phyloP scores from a whole-genome alignment of 2,113 vertebrate genomes.

The Phalacrocorax brasilianus region DNA sequence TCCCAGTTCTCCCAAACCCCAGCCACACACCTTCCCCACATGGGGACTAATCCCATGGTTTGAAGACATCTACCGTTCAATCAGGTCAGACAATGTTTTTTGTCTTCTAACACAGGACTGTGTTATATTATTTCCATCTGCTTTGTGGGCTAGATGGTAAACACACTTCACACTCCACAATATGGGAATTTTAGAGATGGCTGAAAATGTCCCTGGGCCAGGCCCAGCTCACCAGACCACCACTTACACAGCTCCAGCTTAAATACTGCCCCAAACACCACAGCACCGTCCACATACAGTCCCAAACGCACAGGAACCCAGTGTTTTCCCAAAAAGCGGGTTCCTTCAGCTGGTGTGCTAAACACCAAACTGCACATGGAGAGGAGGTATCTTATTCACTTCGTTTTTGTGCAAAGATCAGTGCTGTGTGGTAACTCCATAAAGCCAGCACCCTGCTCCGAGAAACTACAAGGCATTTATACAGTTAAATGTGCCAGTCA shows the following conservation, averaged over 20 bases:
- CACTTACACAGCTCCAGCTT: not conserved
- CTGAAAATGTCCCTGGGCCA: not conserved
- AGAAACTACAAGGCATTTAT: too few species aligned
- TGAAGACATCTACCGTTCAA: not conserved
- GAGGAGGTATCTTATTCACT: too few species aligned
- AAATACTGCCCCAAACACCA: not conserved
- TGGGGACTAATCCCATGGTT: rapidly evolving
- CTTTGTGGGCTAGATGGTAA: not conserved
- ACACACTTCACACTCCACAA: not conserved
- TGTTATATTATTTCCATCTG: not conserved
- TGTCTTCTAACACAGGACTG: not conserved
- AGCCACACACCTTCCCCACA: not conserved
- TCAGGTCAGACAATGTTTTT: not conserved
- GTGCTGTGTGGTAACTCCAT: too few species aligned
- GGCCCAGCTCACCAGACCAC: not conserved
- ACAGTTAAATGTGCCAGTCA: too few species aligned
- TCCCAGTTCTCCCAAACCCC: not conserved
- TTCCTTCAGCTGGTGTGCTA: too few species aligned
- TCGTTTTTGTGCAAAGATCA: too few species aligned
- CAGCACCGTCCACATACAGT: too few species aligned
- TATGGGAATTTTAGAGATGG: not conserved
- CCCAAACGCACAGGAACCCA: too few species aligned
- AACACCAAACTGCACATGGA: too few species aligned
- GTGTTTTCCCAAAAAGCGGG: too few species aligned
- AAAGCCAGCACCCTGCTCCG: too few species aligned